Evolutionary conservation across 1,140 invertebrate species (phyloP), one percentile per base, ranked within the genome.

Genomic region (Geopemphigus sp.): DNA sequence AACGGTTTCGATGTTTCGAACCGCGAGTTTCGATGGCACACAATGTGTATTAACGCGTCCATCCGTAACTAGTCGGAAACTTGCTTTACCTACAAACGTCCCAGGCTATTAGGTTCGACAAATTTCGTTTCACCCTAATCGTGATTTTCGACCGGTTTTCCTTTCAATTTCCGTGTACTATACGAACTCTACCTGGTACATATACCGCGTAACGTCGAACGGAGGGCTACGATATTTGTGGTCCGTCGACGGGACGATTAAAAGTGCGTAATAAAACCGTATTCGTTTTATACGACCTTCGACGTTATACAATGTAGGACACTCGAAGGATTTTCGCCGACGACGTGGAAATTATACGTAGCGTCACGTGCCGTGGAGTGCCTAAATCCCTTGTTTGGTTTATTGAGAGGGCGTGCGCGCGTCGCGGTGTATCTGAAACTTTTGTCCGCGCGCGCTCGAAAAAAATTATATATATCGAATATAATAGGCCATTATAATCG

Each of bases 321-420:
- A 66, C 63, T 12, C 63, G 1, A 22, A 32, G 63, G 63, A 66
- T 5, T 64, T 39, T 32, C n/a, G n/a, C 29, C 63, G 19, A 8
- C 2, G 63, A 66, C 22, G 32, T 45, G 63, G 63, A 66, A 66
- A 66, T 66, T 66, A 39, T 66, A 39, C 63, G 11, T n/a, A n/a
- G n/a, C 39, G 63, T 66, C 63, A 45, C 63, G 63, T 66, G 63
- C 39, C 63, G 63, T 45, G 11, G 32, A 45, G 63, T 66, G 63
- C 19, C 32, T 66, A n/a, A 66, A 66, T 66, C 63, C 63, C 63
- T 66, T 45, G 63, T 66, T 32, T 45, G 17, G 63, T 66, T 66
- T 66, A 22, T 45, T 45, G 63, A 66, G 61, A 64, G 63, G 63
- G 63, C 63, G 63, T 45, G 63, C 63, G 5, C 63, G 4, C 63